phyloP scores from a whole-genome alignment of 2,888 invertebrate species.

The Phengaris arion region DNA sequence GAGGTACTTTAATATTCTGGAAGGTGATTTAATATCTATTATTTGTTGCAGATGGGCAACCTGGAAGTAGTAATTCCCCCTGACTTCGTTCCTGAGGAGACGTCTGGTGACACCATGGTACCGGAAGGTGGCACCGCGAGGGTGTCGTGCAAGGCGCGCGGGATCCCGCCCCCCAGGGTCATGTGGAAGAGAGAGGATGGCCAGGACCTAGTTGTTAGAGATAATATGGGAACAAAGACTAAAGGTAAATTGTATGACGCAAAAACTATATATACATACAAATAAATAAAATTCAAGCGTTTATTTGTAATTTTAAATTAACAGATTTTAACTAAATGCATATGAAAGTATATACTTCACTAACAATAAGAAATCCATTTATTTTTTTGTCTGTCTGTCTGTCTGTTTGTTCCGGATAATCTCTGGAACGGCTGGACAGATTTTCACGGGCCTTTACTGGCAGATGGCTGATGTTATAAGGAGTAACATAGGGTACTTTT shows the following conservation, averaged over 20 bases:
- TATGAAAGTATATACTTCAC: too few relatives aligned
- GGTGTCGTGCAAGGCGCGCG: constrained; percentile 83
- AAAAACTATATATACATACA: not conserved
- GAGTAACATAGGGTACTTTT: too few relatives aligned
- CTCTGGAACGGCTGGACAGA: too few relatives aligned
- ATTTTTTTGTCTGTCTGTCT: too few relatives aligned
- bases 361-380: too few relatives aligned
- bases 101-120: constrained; percentile 89
- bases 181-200: constrained; percentile 89
- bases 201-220: constrained; percentile 85
- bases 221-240: constrained; percentile 79
- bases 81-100: constrained; percentile 87
- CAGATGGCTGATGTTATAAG: too few relatives aligned
- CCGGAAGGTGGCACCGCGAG: constrained; percentile 85
- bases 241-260: constrained; percentile 64
- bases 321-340: too few relatives aligned
- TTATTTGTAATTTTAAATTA: too few relatives aligned
- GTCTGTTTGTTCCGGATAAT: too few relatives aligned
- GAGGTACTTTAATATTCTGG: too few relatives aligned
- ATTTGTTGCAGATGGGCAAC: constrained; percentile 82
- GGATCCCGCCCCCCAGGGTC: constrained; percentile 86
- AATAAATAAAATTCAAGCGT: too few relatives aligned
- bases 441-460: too few relatives aligned
- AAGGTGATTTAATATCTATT: not conserved
- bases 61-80: constrained; percentile 90